Base-by-base conservation (phyloP, 2,113 vertebrate genomes). In the Podarcis muralis region DNA sequence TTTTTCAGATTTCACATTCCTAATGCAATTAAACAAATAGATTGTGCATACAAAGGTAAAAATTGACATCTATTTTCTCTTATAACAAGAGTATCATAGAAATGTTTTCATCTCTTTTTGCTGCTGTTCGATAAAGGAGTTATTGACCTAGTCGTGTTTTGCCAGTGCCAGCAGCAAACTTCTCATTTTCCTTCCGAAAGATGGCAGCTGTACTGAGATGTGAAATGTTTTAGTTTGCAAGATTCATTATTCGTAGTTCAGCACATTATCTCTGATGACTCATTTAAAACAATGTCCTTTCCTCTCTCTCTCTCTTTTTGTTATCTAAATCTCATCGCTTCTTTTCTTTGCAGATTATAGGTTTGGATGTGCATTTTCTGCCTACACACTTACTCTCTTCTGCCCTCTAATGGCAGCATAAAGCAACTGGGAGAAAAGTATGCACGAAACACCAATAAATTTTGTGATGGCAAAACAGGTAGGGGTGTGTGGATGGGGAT, bases 401-500 rank as follows among this genome's bases (percentile, higher is more conserved):
- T 96, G 98, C 98, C 97, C 98, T 98, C 98, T 99, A 97, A 95
- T 97, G 98, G 97, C 90, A 62, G 40, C 71, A 75, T 1, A 86
- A 72, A 32, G 95, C 96, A 97, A 97, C 91, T 95, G 89, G 75
- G 85, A 77, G 22, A 25, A 77, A 27, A 90, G 75, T 57, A 88
- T 57, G 77, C 65, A 85, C 68, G 57, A 77, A 92, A 89, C 0
- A 53, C 66, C 62, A 48, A 79, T 7, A 86, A 57, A 59, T 22
- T 69, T 32, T 62, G 37, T 11, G 15, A 35, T 75, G 18, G 18
- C 20, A 90, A 87, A 83, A 86, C 59, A 59, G 7, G 12, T 30
- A 20, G 40, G 62, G 53, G 69, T 16, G 35, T 37, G 35, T 66
- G 27, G 23, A 57, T 23, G 53, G 3, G 37, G 35, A 57, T 25